Conservation (phyloP, 2,797 vertebrate species). For the Bovichtus variegatus region DNA sequence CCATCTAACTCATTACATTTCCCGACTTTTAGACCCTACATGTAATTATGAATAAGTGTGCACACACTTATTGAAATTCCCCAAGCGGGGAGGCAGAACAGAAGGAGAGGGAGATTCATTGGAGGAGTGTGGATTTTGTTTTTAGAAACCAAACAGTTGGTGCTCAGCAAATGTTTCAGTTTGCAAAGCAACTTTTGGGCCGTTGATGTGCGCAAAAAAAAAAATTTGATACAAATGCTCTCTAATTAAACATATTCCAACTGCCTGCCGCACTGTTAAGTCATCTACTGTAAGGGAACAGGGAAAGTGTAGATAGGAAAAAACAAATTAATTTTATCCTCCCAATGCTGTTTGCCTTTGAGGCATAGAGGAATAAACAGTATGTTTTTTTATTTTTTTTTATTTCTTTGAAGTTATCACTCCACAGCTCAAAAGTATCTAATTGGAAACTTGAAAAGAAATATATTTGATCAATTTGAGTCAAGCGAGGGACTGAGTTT, state of each 20-base stretch:
- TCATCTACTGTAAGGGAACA: conserved; percentile 64
- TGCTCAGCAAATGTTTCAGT: conserved; percentile 67
- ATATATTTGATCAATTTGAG: conserved; percentile 67
- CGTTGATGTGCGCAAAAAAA: conserved; percentile 50
- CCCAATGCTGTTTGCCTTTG: conserved; percentile 71
- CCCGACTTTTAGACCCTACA: conserved; percentile 66
- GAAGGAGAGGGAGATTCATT: conserved; percentile 50
- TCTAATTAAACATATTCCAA: conserved; percentile 78
- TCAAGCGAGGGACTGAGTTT: conserved; percentile 33
- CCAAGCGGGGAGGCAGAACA: conserved; percentile 51
- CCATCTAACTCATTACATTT: conserved; percentile 63
- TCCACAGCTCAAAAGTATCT: conserved; percentile 63
- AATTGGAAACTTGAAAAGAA: conserved; percentile 75
- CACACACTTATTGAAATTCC: conserved; percentile 76
- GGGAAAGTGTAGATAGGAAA: conserved; percentile 69
- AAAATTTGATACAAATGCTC: conserved; percentile 77
- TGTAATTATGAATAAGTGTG: conserved; percentile 77
- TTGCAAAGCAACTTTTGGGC: conserved; percentile 72
- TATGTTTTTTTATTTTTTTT: conserved; percentile 68
- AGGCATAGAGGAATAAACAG: conserved; percentile 75
- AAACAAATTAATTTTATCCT: conserved; percentile 68
- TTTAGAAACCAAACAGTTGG: conserved; percentile 61
- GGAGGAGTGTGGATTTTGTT: conserved; percentile 60
- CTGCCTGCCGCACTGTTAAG: conserved; percentile 58
- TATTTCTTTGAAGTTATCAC: conserved; percentile 80